Base-by-base conservation (phyloP, 2,797 vertebrate species). In the Tragopan temminckii region DNA sequence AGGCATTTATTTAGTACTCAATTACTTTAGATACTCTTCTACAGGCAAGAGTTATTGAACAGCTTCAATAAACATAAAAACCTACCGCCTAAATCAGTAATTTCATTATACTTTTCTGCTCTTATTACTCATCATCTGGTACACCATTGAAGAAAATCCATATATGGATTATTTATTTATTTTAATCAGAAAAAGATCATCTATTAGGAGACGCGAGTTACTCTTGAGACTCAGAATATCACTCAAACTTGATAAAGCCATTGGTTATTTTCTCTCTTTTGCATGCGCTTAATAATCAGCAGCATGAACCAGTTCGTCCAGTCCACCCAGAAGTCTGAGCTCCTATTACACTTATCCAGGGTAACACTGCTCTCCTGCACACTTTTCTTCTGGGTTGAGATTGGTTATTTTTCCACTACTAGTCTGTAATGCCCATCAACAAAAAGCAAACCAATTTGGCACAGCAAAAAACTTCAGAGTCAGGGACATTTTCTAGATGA, bases 1-100 rank as follows among this genome's bases (percentile, higher is more conserved):
- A 87, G 61, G 52, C 75, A 77, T 80, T 88, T 82, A 81, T 90
- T 88, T 61, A 86, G 80, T 53, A 78, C 27, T 70, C 64, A 88
- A 79, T 93, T 93, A 90, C 48, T 78, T 82, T n/a, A 80, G 43
- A 79, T 35, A 74, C 25, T 74, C 64, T 55, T 90, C 89, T 71
- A 19, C 45, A 90, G 53, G 62, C 2, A 0, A 88, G 52, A 79
- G 25, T 59, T 48, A 84, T 4, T 17, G 53, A 74, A 20, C 6
- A 71, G 57, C 58, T 94, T 66, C 61, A 87, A 61, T 61, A 82
- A 88, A 83, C 4, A 53, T 13, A 77, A 91, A 91, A 89, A 23
- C 9, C 36, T 66, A 36, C 58, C 62, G 40, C 35, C 59, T 78
- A 50, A 70, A 88, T 11, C 19, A 85, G 33, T 42, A 89, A 85